phyloP scores from a whole-genome alignment of 2,113 vertebrate species.

The Sitta europaea region DNA sequence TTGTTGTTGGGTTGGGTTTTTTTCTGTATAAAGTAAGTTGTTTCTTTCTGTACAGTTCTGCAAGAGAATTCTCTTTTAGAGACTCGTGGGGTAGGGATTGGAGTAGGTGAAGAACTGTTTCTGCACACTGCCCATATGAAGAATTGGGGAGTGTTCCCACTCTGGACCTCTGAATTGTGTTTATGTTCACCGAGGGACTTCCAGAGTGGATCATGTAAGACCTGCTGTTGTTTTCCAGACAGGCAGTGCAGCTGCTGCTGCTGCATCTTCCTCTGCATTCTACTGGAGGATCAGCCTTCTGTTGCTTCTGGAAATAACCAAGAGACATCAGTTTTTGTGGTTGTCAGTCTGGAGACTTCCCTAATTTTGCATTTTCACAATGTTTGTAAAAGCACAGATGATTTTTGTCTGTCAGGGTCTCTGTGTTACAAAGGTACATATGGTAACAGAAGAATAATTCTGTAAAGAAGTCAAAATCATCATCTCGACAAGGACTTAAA shows the following conservation, averaged over 20 bases:
- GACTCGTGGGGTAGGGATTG: background rate
- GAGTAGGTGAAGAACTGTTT: background rate
- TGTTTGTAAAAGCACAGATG: background rate
- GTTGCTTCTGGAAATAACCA: background rate
- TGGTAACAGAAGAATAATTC: background rate
- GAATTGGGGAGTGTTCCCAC: background rate
- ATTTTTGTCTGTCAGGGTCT: constrained; percentile 7
- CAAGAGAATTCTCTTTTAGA: background rate
- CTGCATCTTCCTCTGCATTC: background rate
- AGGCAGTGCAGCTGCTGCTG: background rate
- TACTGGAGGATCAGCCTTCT: background rate
- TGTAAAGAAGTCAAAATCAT: background rate
- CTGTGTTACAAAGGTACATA: background rate
- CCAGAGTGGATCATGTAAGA: rapidly evolving
- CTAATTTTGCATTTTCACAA: background rate
- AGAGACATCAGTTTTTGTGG: background rate
- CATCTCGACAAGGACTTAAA: background rate
- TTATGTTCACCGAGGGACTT: background rate
- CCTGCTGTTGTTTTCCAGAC: background rate
- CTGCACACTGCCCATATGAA: background rate
- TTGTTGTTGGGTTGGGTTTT: background rate
- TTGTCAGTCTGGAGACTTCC: background rate
- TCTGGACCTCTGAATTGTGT: background rate
- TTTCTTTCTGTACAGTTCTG: background rate
- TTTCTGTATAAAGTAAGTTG: background rate